Percentiles rank a stretch among this genome's conserved stretches.
Evolutionary conservation across 2,797 vertebrate species (phyloP).

Genomic region (Coccyzus lansbergi): DNA sequence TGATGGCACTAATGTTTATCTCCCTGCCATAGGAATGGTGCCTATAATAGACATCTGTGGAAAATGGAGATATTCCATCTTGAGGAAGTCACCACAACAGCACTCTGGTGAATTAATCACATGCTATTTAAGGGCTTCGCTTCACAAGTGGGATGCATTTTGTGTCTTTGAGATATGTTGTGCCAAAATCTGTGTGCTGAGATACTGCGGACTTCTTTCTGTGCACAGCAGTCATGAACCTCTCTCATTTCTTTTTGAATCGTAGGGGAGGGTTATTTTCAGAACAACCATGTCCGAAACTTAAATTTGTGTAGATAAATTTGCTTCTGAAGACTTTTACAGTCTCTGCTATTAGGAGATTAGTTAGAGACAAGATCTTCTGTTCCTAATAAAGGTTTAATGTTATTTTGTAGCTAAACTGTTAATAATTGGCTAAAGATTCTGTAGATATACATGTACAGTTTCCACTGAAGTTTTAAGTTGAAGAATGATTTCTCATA

Average conservation of each 20-base stretch:
- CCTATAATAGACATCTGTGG: conserved; percentile 19
- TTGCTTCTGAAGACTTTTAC: conserved; percentile 2
- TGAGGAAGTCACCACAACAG: not conserved
- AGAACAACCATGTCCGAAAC: conserved; percentile 50
- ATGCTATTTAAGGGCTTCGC: not conserved
- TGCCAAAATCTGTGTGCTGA: not conserved
- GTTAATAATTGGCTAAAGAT: conserved; percentile 46
- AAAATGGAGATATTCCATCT: conserved; percentile 17
- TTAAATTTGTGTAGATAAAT: conserved; percentile 17
- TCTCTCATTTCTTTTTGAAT: conserved; percentile 54
- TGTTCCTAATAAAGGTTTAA: conserved; percentile 31
- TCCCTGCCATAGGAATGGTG: conserved; percentile 17
- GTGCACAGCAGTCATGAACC: not conserved
- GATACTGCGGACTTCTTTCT: not conserved
- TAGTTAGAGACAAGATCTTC: conserved; percentile 51
- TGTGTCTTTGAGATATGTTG: not conserved
- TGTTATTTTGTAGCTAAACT: conserved; percentile 42
- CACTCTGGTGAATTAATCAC: conserved; percentile 12
- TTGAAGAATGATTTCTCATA: conserved; percentile 29
- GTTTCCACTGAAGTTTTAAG: conserved; percentile 19
- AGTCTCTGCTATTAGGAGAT: conserved; percentile 16
- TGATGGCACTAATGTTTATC: not conserved
- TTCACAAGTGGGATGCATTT: not conserved
- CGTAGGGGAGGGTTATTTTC: conserved; percentile 44
- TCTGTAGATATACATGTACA: not conserved